Conservation (phyloP, 2,888 invertebrate species). For the Platerodrilus igneus region DNA sequence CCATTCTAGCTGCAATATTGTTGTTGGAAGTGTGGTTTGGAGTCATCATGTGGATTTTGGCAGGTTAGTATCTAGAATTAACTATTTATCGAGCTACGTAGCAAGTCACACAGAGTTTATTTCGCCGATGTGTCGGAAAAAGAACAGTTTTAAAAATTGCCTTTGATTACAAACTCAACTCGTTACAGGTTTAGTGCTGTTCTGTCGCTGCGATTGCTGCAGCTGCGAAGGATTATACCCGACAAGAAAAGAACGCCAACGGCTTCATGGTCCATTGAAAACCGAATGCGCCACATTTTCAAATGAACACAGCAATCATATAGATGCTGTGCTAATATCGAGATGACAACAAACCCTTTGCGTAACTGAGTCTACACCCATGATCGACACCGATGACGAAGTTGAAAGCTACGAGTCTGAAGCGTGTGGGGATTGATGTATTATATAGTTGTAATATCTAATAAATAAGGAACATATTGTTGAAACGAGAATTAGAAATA, state of each 20-base stretch:
- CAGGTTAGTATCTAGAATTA: constrained; percentile 56
- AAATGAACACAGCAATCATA: constrained; percentile 44
- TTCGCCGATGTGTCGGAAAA: no score
- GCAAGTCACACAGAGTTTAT: no score
- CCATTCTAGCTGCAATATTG: constrained; percentile 53
- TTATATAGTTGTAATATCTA: no score
- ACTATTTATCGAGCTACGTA: no score
- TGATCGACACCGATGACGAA: constrained; percentile 38
- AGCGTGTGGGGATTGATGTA: no score
- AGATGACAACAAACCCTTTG: constrained; percentile 50
- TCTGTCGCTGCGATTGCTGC: constrained; percentile 45
- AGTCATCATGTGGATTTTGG: constrained; percentile 56
- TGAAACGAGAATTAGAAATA: no score
- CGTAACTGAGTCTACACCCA: constrained; percentile 38
- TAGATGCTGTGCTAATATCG: constrained; percentile 58
- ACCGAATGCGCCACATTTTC: constrained; percentile 30
- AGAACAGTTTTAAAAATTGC: no score
- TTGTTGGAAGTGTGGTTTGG: constrained; percentile 59
- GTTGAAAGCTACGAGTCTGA: no score
- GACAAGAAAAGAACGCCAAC: constrained; percentile 38
- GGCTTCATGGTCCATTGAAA: constrained; percentile 47
- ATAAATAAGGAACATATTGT: no score
- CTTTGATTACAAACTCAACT: no score
- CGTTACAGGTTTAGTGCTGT: constrained; percentile 41
- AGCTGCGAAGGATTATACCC: constrained; percentile 39